Evolutionary conservation across 1,140 invertebrate species (phyloP), one percentile per base, ranked within the genome.

Genomic region (Octopus sinensis): DNA sequence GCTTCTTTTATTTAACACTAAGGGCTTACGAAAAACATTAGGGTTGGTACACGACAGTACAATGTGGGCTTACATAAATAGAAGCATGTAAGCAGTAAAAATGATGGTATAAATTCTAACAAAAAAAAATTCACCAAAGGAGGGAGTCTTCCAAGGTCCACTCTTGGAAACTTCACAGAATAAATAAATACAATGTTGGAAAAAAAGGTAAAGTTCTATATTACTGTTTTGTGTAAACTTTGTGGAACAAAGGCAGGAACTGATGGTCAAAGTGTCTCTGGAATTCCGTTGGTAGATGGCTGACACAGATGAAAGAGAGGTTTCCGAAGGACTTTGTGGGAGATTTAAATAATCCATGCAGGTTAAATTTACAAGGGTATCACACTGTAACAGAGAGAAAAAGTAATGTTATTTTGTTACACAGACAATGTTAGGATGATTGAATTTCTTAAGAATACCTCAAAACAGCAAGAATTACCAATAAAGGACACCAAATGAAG

Each of bases 161-260:
- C 30, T 43, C 30, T 43, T 43, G 30, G 30, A 43, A 43, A 43
- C 30, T 43, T 43, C 30, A 43, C 30, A 43, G 30, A 43, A 43
- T 43, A 43, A 43, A 43, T 43, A 43, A 43, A 43, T 43, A 43
- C 30, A 43, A 43, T 43, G 1, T 43, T 43, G 4, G 52, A 77
- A 77, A 53, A 77, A 77, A 77, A 77, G 52, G 52, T 23, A 77
- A 77, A 52, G 17, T 52, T 13, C 9, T 13, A n/a, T 10, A 5
- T 77, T 77, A 77, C 76, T 77, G 43, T 77, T 77, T 77, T 77
- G 76, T 77, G 76, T 77, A 51, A 77, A 77, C 52, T 77, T 77
- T 77, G 76, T 77, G 17, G 76, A 77, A 43, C 43, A 77, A 17
- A 77, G 76, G 76, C 76, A 77, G 5, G 76, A 77, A 51, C 17